Base-by-base conservation (phyloP, 2,888 invertebrate species). In the Nephrocerus scutellatus region DNA sequence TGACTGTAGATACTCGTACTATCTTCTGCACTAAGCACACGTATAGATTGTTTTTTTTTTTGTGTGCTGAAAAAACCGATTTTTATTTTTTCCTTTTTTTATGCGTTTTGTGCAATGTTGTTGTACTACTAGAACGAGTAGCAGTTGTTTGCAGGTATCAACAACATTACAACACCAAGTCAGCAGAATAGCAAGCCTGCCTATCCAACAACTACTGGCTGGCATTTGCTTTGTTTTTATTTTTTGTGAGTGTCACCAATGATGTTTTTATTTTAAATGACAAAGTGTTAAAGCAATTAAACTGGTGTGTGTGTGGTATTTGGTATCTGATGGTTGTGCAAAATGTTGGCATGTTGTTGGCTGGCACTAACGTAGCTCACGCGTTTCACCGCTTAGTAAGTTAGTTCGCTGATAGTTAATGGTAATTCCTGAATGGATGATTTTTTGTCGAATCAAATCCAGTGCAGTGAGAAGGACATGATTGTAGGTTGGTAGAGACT, bases 241-340 rank as follows among this genome's bases (percentile, higher is more conserved):
- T 36, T 34, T 42, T 43, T 46, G 32, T 36, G 20, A 36, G 39
- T 7, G 7, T 41, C 30, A 33, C 28, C 44, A 41, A 39, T 44
- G 44, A 44, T 44, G 44, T 46, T 44, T 46, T 46, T 46, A 36
- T 43, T 44, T 43, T 36, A 38, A 46, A 46, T 41, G 44, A 46
- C 39, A 46, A 44, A 46, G 46, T 46, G 46, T 46, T 46, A 44
- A 44, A 39, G 46, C 46, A 46, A 46, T 46, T 46, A 46, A 46
- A 41, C 34, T 39, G 15, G 32, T 32, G 8, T 6, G 32, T 25
- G 30, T 19, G 14, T 9, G 15, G 20, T 18, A 29, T 31, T 9
- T 33, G 7, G 24, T 29, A 33, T 20, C 13, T 19, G 12, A n/a
- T 25, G 24, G 25, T 9, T 28, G 16, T 23, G 38, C 10, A 10